Percentiles rank a stretch among this genome's conserved stretches.
Conservation (phyloP, 1,140 invertebrate genomes). For the Cydia strobilella region DNA sequence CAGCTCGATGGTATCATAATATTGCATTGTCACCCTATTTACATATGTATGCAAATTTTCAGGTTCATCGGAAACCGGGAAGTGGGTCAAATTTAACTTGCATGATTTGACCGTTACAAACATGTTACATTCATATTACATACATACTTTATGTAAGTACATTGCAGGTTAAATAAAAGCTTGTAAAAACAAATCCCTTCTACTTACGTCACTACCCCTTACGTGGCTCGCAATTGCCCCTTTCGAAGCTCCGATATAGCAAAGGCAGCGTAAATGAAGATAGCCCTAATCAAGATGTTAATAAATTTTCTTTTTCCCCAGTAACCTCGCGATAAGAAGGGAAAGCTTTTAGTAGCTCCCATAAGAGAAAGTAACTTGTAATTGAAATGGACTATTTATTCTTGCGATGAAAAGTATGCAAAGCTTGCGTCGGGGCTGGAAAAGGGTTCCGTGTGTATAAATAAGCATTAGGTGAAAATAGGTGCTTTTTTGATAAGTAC, state of each 20-base stretch:
- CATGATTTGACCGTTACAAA: no score
- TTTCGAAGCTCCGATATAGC: slow-evolving; percentile 36
- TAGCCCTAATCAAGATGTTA: slow-evolving; percentile 47
- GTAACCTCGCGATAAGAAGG: slow-evolving; percentile 25
- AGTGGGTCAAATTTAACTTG: no score
- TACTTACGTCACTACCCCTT: neutral
- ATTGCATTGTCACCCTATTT: no score
- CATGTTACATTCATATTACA: no score
- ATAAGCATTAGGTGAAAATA: neutral
- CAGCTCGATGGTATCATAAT: no score
- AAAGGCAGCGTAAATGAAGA: slow-evolving; percentile 43
- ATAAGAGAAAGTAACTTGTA: slow-evolving; percentile 27
- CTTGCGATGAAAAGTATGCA: slow-evolving; percentile 22
- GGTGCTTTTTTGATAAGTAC: neutral
- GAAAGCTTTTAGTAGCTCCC: slow-evolving; percentile 26
- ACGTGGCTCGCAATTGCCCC: slow-evolving; percentile 34
- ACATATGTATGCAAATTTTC: no score
- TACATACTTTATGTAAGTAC: no score
- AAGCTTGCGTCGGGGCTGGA: neutral
- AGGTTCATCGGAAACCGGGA: no score
- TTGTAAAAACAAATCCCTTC: neutral
- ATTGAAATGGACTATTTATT: slow-evolving; percentile 24
- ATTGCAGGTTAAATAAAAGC: no score
- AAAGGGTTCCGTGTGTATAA: slow-evolving; percentile 11
- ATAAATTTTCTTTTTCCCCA: slow-evolving; percentile 42